A percentile compares a stretch with the other conserved stretches of the same genome.
phyloP scores from a whole-genome alignment of 2,888 invertebrate genomes.

The Drosophila helvetica region DNA sequence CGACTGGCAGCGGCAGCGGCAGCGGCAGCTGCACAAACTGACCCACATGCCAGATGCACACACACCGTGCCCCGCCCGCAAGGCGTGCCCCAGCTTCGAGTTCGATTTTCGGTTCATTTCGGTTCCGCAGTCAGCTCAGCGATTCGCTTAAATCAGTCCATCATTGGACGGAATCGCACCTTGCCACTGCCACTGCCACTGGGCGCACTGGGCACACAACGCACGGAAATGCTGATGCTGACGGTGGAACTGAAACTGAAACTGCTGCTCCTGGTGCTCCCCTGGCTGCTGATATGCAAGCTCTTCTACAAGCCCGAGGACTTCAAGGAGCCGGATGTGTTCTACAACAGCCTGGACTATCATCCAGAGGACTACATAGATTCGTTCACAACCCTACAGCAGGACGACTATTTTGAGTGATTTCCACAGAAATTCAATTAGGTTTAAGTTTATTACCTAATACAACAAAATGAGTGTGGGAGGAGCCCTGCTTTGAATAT shows the following conservation, averaged over 20 bases:
- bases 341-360: conserved; percentile 28
- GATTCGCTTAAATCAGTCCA: conserved; percentile 25
- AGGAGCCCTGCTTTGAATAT: no score
- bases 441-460: no score
- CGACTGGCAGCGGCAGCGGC: conserved; percentile 43
- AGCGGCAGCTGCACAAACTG: conserved; percentile 68
- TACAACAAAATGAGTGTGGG: no score
- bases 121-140: conserved; percentile 1
- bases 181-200: background rate
- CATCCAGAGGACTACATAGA: conserved; percentile 48
- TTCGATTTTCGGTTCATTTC: background rate
- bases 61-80: background rate
- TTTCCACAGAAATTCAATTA: background rate
- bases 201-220: background rate
- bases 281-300: conserved; percentile 14
- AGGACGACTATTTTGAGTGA: conserved; percentile 41
- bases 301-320: conserved; percentile 11
- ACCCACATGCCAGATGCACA: conserved; percentile 57
- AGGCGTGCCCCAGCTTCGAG: background rate
- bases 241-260: background rate
- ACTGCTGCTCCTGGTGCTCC: conserved; percentile 11
- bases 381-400: conserved; percentile 45
- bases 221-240: conserved; percentile 3
- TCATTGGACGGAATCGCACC: background rate
- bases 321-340: conserved; percentile 21